A percentile compares a stretch with the other conserved stretches of the same genome.
Conservation (phyloP, 2,888 invertebrate genomes). For the Orthonevra nobilis region DNA sequence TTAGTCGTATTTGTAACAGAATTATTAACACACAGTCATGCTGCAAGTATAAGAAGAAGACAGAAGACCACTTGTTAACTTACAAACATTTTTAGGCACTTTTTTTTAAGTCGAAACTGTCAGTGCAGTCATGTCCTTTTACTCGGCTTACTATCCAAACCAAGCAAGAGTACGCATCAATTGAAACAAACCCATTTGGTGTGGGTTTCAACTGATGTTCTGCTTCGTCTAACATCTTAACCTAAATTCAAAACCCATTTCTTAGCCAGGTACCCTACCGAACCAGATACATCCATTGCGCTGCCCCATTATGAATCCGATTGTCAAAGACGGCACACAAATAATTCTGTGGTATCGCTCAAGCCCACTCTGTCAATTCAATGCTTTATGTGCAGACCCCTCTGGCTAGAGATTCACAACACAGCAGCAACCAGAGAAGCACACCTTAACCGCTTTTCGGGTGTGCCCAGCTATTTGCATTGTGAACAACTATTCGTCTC, state of each 20-base stretch:
- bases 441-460: constrained; percentile 49
- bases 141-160: not conserved
- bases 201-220: too few relatives aligned
- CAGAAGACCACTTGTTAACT: too few relatives aligned
- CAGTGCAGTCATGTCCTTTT: too few relatives aligned
- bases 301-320: too few relatives aligned
- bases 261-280: not conserved
- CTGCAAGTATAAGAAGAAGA: too few relatives aligned
- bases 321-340: constrained; percentile 19
- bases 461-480: constrained; percentile 47
- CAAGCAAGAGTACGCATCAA: too few relatives aligned
- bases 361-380: not conserved
- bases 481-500: constrained; percentile 4
- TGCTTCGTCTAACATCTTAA: too few relatives aligned
- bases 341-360: constrained; percentile 4
- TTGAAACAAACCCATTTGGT: too few relatives aligned
- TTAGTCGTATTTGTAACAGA: too few relatives aligned
- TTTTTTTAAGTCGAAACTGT: too few relatives aligned
- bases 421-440: constrained; percentile 20
- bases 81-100: too few relatives aligned
- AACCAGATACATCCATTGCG: not conserved
- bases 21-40: too few relatives aligned
- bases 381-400: not conserved
- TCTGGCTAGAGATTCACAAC: constrained; percentile 14
- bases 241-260: not conserved